These are phyloP conservation scores for Rhegmatorhina hoffmannsi DNA, from an alignment of 2,113 vertebrate genomes.

Conservation along the genomic window DNA sequence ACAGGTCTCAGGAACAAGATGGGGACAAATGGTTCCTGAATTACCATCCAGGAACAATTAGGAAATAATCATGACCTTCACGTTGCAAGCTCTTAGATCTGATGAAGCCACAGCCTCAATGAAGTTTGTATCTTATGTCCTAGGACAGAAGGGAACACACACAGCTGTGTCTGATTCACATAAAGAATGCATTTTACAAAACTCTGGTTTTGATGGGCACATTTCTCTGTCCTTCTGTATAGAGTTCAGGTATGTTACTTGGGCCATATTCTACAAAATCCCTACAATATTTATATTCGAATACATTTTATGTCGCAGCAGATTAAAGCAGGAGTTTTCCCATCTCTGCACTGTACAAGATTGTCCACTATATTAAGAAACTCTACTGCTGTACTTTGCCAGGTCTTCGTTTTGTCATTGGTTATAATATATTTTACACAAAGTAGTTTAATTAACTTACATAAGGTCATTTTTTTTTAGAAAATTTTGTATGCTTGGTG, in stretches of 20 bases:
- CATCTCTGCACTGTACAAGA: neutral
- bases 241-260: neutral
- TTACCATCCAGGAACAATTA: neutral
- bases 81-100: neutral
- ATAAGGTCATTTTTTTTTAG: neutral
- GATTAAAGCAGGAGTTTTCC: neutral
- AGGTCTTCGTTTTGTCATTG: neutral
- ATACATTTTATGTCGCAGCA: neutral
- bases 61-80: neutral
- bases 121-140: neutral
- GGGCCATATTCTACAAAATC: neutral
- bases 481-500: neutral
- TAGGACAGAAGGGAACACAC: neutral
- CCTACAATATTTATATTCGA: neutral
- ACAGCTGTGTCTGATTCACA: neutral
- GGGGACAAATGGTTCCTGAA: neutral
- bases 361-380: neutral
- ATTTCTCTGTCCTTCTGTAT: neutral
- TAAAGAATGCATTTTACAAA: neutral
- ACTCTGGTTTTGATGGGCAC: fast-evolving
- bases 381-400: neutral
- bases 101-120: neutral
- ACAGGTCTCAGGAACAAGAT: neutral
- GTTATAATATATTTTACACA: neutral
- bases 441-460: neutral